A percentile compares a stretch with the other conserved stretches of the same genome.
Conservation (phyloP, 2,797 vertebrate genomes). For the Brachymystax lenok region DNA sequence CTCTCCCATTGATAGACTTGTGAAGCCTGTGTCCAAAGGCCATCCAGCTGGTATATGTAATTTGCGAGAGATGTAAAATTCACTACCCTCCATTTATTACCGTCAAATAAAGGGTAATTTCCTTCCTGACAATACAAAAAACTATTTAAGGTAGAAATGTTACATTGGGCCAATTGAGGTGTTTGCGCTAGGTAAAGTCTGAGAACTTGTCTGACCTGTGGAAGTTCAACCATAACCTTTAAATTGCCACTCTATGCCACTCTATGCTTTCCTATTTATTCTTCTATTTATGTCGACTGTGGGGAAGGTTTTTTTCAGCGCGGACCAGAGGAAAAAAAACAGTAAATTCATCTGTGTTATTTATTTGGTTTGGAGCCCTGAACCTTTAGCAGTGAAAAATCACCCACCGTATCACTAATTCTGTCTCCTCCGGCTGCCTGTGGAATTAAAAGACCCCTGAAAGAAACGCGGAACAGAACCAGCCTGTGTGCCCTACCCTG, state of each 20-base stretch:
- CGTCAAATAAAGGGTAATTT: background rate
- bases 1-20: background rate
- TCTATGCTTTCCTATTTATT: slow-evolving; percentile 59
- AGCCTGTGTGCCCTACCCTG: slow-evolving; percentile 32
- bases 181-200: slow-evolving; percentile 18
- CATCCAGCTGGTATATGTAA: background rate
- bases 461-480: slow-evolving; percentile 38
- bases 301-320: slow-evolving; percentile 34
- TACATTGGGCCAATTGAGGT: slow-evolving; percentile 56
- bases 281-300: slow-evolving; percentile 68
- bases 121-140: background rate
- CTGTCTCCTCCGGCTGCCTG: slow-evolving; percentile 47
- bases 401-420: slow-evolving; percentile 65
- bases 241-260: slow-evolving; percentile 40
- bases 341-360: slow-evolving; percentile 67
- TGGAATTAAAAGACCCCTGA: slow-evolving; percentile 47
- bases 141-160: background rate
- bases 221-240: slow-evolving; percentile 47
- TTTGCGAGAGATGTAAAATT: background rate
- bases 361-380: slow-evolving; percentile 66
- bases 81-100: background rate
- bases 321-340: slow-evolving; percentile 27
- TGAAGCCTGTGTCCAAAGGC: background rate
- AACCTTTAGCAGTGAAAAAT: slow-evolving; percentile 58
- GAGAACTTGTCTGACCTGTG: slow-evolving; percentile 54